Conservation (phyloP, 2,888 invertebrate genomes). For the Glomeris marginata region DNA sequence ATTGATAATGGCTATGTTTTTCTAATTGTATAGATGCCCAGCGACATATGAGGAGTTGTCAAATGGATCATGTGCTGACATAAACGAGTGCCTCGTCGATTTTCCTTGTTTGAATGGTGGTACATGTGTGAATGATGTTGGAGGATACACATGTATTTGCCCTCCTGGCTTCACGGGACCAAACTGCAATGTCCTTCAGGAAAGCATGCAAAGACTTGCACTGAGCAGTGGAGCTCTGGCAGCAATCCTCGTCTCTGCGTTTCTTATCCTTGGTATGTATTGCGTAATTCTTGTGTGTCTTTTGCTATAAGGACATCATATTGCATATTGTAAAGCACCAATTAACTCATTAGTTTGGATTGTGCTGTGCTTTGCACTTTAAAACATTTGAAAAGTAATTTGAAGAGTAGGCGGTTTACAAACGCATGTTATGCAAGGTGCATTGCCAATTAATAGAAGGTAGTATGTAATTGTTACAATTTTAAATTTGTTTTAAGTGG, state of each 20-base stretch:
- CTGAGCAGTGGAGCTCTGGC: conserved; percentile 44
- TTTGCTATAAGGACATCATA: too few relatives aligned
- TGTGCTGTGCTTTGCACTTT: too few relatives aligned
- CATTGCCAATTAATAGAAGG: too few relatives aligned
- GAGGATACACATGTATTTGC: conserved; percentile 19
- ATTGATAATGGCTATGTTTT: neutral
- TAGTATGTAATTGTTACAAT: too few relatives aligned
- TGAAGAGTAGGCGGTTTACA: too few relatives aligned
- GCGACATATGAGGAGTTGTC: conserved; percentile 10
- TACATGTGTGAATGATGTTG: conserved; percentile 14
- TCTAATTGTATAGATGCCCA: conserved; percentile 11
- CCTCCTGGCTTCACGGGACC: conserved; percentile 17
- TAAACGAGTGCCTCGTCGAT: conserved; percentile 18
- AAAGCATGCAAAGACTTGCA: conserved; percentile 22
- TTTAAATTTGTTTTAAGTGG: too few relatives aligned
- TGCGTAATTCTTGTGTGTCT: too few relatives aligned
- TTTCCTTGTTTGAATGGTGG: conserved; percentile 17
- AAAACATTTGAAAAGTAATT: too few relatives aligned
- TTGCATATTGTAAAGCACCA: too few relatives aligned
- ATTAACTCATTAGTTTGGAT: too few relatives aligned
- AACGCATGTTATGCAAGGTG: too few relatives aligned
- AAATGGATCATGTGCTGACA: conserved; percentile 17
- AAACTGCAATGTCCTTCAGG: conserved; percentile 21
- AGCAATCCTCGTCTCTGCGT: conserved; percentile 74
- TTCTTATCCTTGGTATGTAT: conserved; percentile 66